Percentiles rank a stretch among this genome's conserved stretches.
Conservation (phyloP, 2,888 invertebrate genomes). For the Ditula angustiorana region DNA sequence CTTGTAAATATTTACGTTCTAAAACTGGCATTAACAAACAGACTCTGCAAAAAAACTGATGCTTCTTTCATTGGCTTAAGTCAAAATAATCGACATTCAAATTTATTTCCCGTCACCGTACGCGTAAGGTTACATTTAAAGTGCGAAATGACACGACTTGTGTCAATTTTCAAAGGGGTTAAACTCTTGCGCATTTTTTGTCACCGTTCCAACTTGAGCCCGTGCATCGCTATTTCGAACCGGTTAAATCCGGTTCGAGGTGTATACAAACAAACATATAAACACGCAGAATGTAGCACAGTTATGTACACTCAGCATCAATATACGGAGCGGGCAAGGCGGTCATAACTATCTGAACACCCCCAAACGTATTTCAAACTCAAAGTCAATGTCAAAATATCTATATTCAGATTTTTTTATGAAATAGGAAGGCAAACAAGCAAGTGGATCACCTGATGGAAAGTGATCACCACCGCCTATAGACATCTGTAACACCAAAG, state of each 20-base stretch:
- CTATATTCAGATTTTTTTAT: no score
- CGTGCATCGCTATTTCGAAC: slow-evolving; percentile 32
- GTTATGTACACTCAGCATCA: not conserved
- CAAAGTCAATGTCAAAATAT: no score
- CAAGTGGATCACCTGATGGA: no score
- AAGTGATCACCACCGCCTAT: no score
- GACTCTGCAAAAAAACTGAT: not conserved
- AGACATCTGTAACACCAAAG: no score
- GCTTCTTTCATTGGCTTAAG: not conserved
- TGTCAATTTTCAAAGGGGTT: not conserved
- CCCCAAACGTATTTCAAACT: no score
- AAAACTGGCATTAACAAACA: not conserved
- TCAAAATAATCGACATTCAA: not conserved
- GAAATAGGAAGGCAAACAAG: no score
- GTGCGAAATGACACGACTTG: not conserved
- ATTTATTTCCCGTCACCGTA: not conserved
- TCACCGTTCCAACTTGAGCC: slow-evolving; percentile 24
- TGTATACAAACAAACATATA: slow-evolving; percentile 30
- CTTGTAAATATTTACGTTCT: not conserved
- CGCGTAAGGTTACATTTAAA: not conserved
- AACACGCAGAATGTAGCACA: not conserved
- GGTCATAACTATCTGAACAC: no score
- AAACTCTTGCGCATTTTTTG: slow-evolving; percentile 21
- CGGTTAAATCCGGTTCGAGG: slow-evolving; percentile 37
- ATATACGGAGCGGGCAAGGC: no score